Evolutionary conservation across 2,113 vertebrate species (phyloP), one percentile per base, ranked within the genome.

Genomic region (Scolopax mira): DNA sequence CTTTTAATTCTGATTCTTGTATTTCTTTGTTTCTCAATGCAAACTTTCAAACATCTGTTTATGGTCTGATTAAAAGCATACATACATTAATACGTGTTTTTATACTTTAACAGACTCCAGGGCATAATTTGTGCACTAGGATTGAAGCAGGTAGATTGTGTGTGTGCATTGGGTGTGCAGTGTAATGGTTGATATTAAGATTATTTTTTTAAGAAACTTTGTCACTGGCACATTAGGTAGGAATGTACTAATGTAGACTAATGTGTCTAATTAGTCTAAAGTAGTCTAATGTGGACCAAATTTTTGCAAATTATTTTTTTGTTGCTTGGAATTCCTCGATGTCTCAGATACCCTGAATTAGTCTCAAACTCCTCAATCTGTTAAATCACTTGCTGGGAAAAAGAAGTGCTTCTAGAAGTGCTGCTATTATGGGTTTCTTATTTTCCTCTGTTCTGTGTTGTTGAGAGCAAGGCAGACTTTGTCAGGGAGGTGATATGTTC

Each of bases 321-420:
- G 5, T 70, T 78, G 4, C 39, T 71, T 19, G 33, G 46, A 30
- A 39, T 11, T 71, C 9, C 19, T 81, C 21, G 8, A 0, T 46
- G 21, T n/a, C 37, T 79, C 46, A 70, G 24, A 42, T 67, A 60
- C 9, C 77, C n/a, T 52, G 39, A 83, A 61, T 84, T 55, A 37
- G 2, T 33, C 33, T 64, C 39, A 21, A 66, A 77, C 6, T 52
- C 55, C 7, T 25, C 46, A 66, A 74, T 4, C 7, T 67, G 33
- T 90, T 86, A 73, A 73, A 86, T 54, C 9, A 4, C 28, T 62
- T 65, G 21, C 8, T 86, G 49, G 31, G 65, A 49, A 51, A 52
- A 49, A 12, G 10, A 3, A 7, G 14, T 0, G 0, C 31, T 58
- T 11, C 8, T n/a, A 8, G 27, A 35, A 60, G 11, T 58, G 35